A percentile compares a stretch with the other conserved stretches of the same genome.
phyloP scores from a whole-genome alignment of 2,113 vertebrate genomes.

The Sinocyclocheilus anshuiensis region DNA sequence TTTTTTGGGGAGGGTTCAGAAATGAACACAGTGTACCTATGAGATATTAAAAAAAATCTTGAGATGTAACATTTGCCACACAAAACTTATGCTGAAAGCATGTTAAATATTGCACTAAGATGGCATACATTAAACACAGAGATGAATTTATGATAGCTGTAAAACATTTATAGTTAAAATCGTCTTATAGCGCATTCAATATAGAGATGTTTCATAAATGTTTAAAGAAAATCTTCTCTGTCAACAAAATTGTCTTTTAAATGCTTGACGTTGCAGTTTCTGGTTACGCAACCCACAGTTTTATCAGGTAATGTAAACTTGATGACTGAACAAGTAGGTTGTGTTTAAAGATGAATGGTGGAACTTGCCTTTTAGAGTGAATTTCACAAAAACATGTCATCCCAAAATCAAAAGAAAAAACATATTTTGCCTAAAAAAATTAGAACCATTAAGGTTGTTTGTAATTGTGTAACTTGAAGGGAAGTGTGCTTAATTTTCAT shows the following conservation, averaged over 20 bases:
- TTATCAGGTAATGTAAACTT: conserved; percentile 11
- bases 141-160: conserved; percentile 58
- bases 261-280: conserved; percentile 30
- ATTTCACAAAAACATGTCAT: not conserved
- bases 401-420: not conserved
- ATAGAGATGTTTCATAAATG: conserved; percentile 48
- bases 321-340: not conserved
- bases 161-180: conserved; percentile 57
- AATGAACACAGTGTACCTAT: conserved; percentile 48
- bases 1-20: conserved; percentile 25
- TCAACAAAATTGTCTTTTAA: conserved; percentile 18
- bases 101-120: conserved; percentile 71
- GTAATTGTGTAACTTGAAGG: not conserved
- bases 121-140: conserved; percentile 60
- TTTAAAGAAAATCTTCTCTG: not conserved
- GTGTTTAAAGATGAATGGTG: conserved; percentile 10
- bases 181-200: conserved; percentile 58
- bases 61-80: conserved; percentile 47
- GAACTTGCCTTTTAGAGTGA: conserved; percentile 34
- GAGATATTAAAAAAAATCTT: conserved; percentile 41
- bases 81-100: conserved; percentile 59
- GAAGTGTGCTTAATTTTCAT: not conserved
- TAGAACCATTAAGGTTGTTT: not conserved
- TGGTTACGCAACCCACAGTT: conserved; percentile 11
- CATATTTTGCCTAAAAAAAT: not conserved